phyloP scores from a whole-genome alignment of 2,113 vertebrate genomes.

The Pontoporia blainvillei region DNA sequence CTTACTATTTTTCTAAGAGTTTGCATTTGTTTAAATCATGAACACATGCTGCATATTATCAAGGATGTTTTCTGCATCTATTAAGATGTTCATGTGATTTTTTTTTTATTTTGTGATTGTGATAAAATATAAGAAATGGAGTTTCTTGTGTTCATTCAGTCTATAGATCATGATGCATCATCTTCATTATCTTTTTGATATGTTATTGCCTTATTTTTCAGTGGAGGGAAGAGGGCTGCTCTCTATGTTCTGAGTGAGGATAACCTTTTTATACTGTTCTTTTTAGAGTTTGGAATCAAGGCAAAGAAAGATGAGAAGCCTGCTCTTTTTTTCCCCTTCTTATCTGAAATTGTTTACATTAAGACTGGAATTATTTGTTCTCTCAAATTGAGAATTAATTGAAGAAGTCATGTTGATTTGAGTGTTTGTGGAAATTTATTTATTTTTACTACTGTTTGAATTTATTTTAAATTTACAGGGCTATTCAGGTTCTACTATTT shows the following conservation, averaged over 20 bases:
- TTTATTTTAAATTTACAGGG: background rate
- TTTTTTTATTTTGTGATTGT: background rate
- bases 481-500: background rate
- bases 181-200: background rate
- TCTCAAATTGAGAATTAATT: background rate
- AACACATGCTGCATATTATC: background rate
- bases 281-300: background rate
- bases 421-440: background rate
- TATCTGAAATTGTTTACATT: background rate
- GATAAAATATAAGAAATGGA: background rate
- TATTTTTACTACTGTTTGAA: background rate
- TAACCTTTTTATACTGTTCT: background rate
- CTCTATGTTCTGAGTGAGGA: background rate
- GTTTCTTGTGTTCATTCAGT: background rate
- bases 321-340: background rate
- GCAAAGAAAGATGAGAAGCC: background rate
- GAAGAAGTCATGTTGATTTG: background rate
- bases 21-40: background rate
- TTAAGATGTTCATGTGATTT: background rate
- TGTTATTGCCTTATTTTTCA: background rate
- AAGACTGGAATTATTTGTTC: background rate
- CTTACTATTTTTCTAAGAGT: background rate
- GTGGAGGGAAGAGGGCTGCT: background rate
- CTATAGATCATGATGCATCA: background rate
- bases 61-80: background rate